Evolutionary conservation across 2,797 vertebrate species (phyloP).

Genomic region (Propithecus deckenii): DNA sequence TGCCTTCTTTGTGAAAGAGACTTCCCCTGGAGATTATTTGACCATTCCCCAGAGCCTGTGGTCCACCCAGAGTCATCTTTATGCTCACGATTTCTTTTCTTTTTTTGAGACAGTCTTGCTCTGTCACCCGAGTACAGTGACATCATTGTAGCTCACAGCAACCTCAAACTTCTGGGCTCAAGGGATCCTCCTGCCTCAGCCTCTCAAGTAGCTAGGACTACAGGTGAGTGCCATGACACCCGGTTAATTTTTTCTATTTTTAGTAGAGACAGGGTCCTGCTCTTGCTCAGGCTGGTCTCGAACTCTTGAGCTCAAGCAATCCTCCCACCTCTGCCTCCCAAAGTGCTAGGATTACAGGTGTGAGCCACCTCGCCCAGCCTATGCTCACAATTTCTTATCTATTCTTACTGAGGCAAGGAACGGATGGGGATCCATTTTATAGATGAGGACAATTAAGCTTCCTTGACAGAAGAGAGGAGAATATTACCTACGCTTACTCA

Average conservation of each 20-base stretch:
- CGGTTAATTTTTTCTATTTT: too few relatives aligned
- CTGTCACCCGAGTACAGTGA: too few relatives aligned
- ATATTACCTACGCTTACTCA: not conserved
- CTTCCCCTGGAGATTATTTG: not conserved
- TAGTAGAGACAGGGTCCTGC: too few relatives aligned
- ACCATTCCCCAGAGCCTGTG: not conserved
- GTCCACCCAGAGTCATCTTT: not conserved
- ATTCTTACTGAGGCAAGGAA: not conserved
- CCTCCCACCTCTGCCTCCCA: too few relatives aligned
- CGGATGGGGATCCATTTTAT: not conserved
- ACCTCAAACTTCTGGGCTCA: too few relatives aligned
- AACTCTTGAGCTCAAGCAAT: not conserved
- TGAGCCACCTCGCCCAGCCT: not conserved
- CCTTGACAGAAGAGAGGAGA: not conserved
- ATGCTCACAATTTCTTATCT: not conserved
- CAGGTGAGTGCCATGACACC: too few relatives aligned
- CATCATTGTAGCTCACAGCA: too few relatives aligned
- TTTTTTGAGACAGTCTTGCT: not conserved
- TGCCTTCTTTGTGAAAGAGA: slow-evolving; percentile 20
- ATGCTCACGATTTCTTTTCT: not conserved
- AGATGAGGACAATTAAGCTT: slow-evolving; percentile 28
- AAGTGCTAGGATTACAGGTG: too few relatives aligned
- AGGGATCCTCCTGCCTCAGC: too few relatives aligned
- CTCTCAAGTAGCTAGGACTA: too few relatives aligned
- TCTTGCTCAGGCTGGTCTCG: not conserved